Evolutionary conservation across 2,888 invertebrate species (phyloP), one percentile per base, ranked within the genome.

Genomic region (Aleiodes testaceus): DNA sequence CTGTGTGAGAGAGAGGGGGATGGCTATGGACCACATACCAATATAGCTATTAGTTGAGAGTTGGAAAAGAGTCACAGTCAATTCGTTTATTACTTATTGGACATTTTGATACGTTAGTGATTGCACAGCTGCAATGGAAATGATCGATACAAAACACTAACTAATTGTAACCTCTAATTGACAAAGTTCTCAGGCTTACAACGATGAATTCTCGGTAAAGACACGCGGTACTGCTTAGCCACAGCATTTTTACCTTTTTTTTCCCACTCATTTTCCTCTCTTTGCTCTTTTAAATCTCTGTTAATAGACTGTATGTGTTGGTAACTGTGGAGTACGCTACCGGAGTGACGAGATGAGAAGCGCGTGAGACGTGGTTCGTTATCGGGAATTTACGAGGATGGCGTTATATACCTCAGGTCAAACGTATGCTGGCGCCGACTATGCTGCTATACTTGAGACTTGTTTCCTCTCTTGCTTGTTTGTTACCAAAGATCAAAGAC

Each of bases 131-230:
- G 66, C 69, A 70, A 67, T 55, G 16, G 22, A 61, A 69, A 47
- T 63, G 52, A 49, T 70, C 26, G 47, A 53, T 53, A 72, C 69
- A 67, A 68, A 71, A 80, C 42, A 30, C 52, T 16, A 80, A 80
- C 82, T 85, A 85, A 85, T 85, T 85, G 82, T 85, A 83, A 72
- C 79, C 81, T 79, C 82, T 85, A 85, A 85, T 85, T 85, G 85
- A 85, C 82, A 78, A 84, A 82, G 84, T 85, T 85, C 85, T 85
- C 85, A 85, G 83, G 85, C 84, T 81, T 73, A 36, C 68, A 77
- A 55, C 66, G 75, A 75, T 70, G 64, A 69, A 72, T 77, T 77
- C 73, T 72, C 68, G 66, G 73, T 76, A 73, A 66, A 59, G 36
- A 65, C 53, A 70, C 67, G 71, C 64, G 49, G 63, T 68, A 66